Base-by-base conservation (phyloP, 2,888 invertebrate species). In the Tupiocoris notatus region DNA sequence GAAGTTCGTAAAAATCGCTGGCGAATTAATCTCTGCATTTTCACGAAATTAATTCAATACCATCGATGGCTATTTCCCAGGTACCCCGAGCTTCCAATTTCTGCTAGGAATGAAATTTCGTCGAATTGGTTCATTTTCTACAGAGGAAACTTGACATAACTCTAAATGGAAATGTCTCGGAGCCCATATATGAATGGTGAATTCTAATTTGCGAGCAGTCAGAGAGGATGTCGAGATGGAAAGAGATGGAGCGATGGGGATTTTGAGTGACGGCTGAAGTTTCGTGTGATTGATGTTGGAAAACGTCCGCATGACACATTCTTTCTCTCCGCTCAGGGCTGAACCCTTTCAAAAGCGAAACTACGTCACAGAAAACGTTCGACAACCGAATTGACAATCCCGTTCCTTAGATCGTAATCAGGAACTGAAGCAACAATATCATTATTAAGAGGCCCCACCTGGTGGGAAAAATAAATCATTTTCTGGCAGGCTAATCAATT, bases 131-230 rank as follows among this genome's bases (percentile, higher is more conserved):
- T 12, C 39, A 39, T 39, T 39, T 39, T 39, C 12, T 39, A 39
- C 39, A 7, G 39, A 39, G 12, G 39, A 39, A 39, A 39, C 12
- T 39, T 39, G 39, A 39, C 39, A 39, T 39, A 39, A 39, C 39
- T 39, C 39, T 39, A 39, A 39, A 39, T 39, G 39, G 39, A 39
- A 39, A 39, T 39, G 39, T 39, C 39, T 39, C 39, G 39, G 39
- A 39, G 39, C 39, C 39, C 39, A 39, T 39, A 39, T 39, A 39
- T 18, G 20, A 59, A 20, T 59, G 59, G 59, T n/a, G 59, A 73
- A 73, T 73, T 73, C 62, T 73, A 61, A 73, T 73, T 73, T 73
- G 73, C 73, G 73, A 73, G 73, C 62, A 73, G 73, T 62, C 73
- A 62, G 65, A 63, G 62, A 70, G 70, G 25, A 62, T 73, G 62